Evolutionary conservation across 2,888 invertebrate genomes (phyloP).

Genomic region (Cephus rjabovi): DNA sequence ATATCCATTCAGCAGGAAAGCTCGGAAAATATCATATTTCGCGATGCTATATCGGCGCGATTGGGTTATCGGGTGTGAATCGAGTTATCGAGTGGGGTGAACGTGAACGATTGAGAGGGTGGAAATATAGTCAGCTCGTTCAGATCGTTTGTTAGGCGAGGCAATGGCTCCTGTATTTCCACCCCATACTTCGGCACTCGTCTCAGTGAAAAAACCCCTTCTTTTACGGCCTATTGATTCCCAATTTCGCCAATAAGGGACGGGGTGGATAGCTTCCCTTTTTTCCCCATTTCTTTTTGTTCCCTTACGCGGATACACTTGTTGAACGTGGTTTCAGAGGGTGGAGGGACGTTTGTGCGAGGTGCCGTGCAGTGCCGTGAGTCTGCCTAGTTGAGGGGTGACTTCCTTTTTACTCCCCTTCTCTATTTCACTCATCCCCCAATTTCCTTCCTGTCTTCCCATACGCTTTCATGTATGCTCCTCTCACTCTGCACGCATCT

Average conservation of each 20-base stretch:
- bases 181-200: neutral
- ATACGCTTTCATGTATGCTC: neutral
- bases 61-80: neutral
- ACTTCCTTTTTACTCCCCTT: conserved; percentile 25
- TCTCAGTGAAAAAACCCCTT: conserved; percentile 19
- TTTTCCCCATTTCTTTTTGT: conserved; percentile 28
- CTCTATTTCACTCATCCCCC: neutral
- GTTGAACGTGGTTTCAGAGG: conserved; percentile 56
- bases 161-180: neutral
- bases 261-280: conserved; percentile 40
- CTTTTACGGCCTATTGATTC: conserved; percentile 62
- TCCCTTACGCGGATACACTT: conserved; percentile 63
- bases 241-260: conserved; percentile 63
- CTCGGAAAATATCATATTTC: neutral
- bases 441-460: neutral
- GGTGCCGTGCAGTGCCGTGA: conserved; percentile 15
- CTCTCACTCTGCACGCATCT: neutral
- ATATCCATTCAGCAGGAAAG: neutral
- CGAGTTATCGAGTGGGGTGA: neutral
- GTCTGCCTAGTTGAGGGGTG: neutral
- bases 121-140: neutral
- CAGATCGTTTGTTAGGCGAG: neutral
- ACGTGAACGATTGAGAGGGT: neutral
- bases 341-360: conserved; percentile 44
- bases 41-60: neutral